phyloP scores from a whole-genome alignment of 2,888 invertebrate species.

The Empis livida region DNA sequence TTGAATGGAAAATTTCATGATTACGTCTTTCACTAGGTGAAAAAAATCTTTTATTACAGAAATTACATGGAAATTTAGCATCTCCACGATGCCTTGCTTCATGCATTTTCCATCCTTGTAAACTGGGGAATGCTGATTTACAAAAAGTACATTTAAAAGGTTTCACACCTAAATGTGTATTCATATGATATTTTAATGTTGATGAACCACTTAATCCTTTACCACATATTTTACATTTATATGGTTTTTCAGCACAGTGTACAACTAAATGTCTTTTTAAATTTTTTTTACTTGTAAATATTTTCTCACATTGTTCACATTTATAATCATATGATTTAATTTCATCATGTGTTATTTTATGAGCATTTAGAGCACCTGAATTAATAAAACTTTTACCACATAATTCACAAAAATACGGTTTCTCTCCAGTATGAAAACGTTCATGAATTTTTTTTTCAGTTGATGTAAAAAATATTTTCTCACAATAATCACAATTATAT shows the following conservation, averaged over 20 bases:
- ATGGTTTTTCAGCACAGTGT: slow-evolving; percentile 9
- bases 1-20: too few species aligned
- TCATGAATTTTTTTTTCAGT: neutral
- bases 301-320: neutral
- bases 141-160: neutral
- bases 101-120: too few species aligned
- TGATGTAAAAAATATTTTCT: neutral
- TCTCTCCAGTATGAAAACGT: neutral
- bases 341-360: neutral
- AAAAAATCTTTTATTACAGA: too few species aligned
- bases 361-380: neutral
- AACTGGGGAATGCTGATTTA: neutral
- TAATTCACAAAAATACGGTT: neutral
- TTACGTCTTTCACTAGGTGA: too few species aligned
- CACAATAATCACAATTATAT: neutral
- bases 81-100: too few species aligned
- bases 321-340: neutral
- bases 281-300: neutral
- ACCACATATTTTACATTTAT: slow-evolving; percentile 7
- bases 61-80: too few species aligned
- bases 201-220: too few species aligned
- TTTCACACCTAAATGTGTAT: neutral
- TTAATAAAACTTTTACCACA: neutral
- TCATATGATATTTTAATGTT: neutral
- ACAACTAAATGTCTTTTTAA: neutral